phyloP scores from a whole-genome alignment of 1,140 invertebrate genomes.

The Drosophila pallidifrons region DNA sequence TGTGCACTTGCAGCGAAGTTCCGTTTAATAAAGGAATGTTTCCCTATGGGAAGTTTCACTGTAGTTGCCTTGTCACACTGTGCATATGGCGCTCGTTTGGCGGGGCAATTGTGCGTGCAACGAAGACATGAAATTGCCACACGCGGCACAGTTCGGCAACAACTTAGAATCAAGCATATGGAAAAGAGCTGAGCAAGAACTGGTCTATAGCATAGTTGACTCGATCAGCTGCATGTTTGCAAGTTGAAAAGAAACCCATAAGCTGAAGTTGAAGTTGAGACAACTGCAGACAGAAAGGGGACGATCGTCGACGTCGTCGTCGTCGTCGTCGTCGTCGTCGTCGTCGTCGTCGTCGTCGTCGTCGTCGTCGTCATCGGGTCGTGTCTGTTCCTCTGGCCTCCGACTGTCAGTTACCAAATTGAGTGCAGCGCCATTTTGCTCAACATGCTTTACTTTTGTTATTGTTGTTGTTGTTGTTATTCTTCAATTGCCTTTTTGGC shows the following conservation, averaged over 20 bases:
- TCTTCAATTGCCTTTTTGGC: slow-evolving; percentile 64
- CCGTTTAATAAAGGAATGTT: too few relatives aligned
- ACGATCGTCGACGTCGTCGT: slow-evolving; percentile 15
- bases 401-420: slow-evolving; percentile 77
- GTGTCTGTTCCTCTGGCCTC: slow-evolving; percentile 27
- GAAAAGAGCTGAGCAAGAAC: slow-evolving; percentile 52
- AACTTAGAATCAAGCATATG: slow-evolving; percentile 62
- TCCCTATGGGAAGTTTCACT: too few relatives aligned
- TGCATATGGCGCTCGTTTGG: neutral
- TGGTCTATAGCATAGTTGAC: slow-evolving; percentile 72
- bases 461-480: slow-evolving; percentile 12
- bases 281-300: slow-evolving; percentile 46
- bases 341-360: too few relatives aligned
- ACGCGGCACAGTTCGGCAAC: slow-evolving; percentile 22
- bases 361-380: slow-evolving; percentile 14
- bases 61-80: neutral
- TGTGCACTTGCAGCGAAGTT: too few relatives aligned
- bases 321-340: slow-evolving; percentile 8
- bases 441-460: slow-evolving; percentile 68
- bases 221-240: slow-evolving; percentile 61
- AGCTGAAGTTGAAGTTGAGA: slow-evolving; percentile 19
- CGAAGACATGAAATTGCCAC: slow-evolving; percentile 25
- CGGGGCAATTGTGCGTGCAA: slow-evolving; percentile 48
- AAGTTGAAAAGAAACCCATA: slow-evolving; percentile 68
- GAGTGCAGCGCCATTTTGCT: slow-evolving; percentile 77